phyloP scores from a whole-genome alignment of 2,888 invertebrate genomes.

The Phyllotreta striolata region DNA sequence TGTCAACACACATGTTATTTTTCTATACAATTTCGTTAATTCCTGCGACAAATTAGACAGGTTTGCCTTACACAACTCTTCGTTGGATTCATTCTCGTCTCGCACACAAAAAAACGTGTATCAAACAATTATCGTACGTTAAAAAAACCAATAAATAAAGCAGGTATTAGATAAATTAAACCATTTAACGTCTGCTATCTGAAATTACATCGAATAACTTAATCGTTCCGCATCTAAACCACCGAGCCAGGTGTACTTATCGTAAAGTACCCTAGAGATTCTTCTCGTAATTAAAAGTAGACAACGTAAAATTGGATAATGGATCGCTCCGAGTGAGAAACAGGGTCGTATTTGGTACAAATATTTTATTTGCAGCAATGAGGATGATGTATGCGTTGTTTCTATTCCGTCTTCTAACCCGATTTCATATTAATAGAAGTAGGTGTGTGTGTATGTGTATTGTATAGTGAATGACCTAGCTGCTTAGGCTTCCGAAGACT shows the following conservation, averaged over 20 bases:
- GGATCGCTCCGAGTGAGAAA: constrained; percentile 4
- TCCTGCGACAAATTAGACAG: constrained; percentile 10
- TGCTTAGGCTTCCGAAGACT: constrained; percentile 19
- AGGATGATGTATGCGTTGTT: background rate
- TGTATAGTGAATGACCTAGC: constrained; percentile 19
- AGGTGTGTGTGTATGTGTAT: too few species aligned
- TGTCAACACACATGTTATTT: background rate
- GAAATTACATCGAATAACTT: constrained; percentile 38
- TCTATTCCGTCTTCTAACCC: constrained; percentile 4
- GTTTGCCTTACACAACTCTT: too few species aligned
- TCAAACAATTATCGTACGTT: too few species aligned
- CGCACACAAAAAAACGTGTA: too few species aligned
- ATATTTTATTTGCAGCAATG: background rate
- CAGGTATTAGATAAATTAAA: constrained; percentile 7
- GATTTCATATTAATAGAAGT: background rate
- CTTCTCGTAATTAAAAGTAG: constrained; percentile 6
- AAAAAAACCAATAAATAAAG: background rate
- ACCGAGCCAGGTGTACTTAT: constrained; percentile 32
- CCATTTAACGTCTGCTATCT: constrained; percentile 29
- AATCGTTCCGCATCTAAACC: constrained; percentile 27
- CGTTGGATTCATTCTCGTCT: too few species aligned
- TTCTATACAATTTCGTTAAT: constrained; percentile 17
- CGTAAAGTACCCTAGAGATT: constrained; percentile 1
- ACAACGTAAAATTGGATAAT: constrained; percentile 23
- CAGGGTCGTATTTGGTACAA: background rate